phyloP scores from a whole-genome alignment of 35 echinoderm and acorn worm species.

The Lytechinus variegatus region DNA sequence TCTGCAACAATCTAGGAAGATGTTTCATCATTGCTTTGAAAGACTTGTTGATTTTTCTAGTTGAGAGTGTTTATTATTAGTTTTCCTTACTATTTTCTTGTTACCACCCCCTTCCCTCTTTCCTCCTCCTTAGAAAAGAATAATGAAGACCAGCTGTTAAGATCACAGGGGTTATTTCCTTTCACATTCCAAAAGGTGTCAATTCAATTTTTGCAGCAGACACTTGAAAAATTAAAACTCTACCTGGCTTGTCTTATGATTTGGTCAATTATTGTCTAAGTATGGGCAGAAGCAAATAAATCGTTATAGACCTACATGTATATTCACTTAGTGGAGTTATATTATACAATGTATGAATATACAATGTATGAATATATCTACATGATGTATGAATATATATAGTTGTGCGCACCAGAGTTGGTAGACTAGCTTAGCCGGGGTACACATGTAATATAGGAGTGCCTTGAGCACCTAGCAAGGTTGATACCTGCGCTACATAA shows the following conservation, averaged over 20 bases:
- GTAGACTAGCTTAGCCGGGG: too few relatives aligned
- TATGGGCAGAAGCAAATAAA: too few relatives aligned
- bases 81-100: not conserved
- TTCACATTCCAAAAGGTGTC: not conserved
- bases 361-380: too few relatives aligned
- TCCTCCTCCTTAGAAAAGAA: not conserved
- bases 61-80: not conserved
- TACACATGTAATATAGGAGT: too few relatives aligned
- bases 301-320: too few relatives aligned
- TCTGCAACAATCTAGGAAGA: not conserved
- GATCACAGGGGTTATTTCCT: not conserved
- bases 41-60: not conserved
- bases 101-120: not conserved
- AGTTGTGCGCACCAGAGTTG: too few relatives aligned
- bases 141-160: not conserved
- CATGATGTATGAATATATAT: too few relatives aligned
- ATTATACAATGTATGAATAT: too few relatives aligned
- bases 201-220: not conserved
- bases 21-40: not conserved
- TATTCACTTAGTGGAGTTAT: too few relatives aligned
- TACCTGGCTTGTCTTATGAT: not conserved
- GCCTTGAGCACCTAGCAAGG: too few relatives aligned
- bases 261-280: too few relatives aligned
- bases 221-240: not conserved
- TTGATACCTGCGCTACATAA: too few relatives aligned